A percentile compares a stretch with the other conserved stretches of the same genome.
Evolutionary conservation across 2,888 invertebrate species (phyloP).

Genomic region (Sarcophaga rosellei): DNA sequence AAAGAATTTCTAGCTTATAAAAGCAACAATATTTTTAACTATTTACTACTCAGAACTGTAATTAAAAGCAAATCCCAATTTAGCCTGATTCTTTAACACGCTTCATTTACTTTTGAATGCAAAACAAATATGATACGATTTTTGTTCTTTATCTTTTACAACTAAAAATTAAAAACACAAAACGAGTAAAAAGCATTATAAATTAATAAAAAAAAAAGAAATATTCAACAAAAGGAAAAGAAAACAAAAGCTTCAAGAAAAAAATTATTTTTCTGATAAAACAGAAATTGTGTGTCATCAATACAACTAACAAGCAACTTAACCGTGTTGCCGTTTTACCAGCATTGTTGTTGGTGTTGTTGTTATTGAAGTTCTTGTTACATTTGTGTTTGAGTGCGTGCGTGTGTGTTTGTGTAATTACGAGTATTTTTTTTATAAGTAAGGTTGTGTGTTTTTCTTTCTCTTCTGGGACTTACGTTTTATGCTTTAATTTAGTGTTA

Average conservation of each 20-base stretch:
- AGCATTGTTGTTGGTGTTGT: slow-evolving; percentile 13
- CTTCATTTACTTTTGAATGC: slow-evolving; percentile 29
- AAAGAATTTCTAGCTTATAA: slow-evolving; percentile 17
- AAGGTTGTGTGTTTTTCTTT: neutral
- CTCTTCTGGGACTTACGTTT: slow-evolving; percentile 40
- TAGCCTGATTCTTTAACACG: slow-evolving; percentile 11
- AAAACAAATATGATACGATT: neutral
- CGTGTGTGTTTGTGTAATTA: slow-evolving; percentile 14
- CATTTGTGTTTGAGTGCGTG: slow-evolving; percentile 5
- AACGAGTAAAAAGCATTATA: too few species aligned
- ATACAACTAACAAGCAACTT: slow-evolving; percentile 3
- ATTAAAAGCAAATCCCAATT: slow-evolving; percentile 29
- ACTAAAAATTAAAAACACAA: too few species aligned
- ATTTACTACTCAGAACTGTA: slow-evolving; percentile 8
- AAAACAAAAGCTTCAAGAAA: slow-evolving; percentile 15
- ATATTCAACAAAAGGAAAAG: slow-evolving; percentile 28
- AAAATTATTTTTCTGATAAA: slow-evolving; percentile 49
- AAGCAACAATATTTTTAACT: neutral
- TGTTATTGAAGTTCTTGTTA: slow-evolving; percentile 51
- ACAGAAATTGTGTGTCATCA: slow-evolving; percentile 65
- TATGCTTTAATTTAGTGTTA: slow-evolving; percentile 14
- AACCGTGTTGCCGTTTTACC: neutral
- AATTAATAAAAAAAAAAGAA: slow-evolving; percentile 17
- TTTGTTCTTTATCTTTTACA: slow-evolving; percentile 15
- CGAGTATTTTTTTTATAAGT: too few species aligned